phyloP scores from a whole-genome alignment of 2,113 vertebrate genomes.

The Cairina moschata region DNA sequence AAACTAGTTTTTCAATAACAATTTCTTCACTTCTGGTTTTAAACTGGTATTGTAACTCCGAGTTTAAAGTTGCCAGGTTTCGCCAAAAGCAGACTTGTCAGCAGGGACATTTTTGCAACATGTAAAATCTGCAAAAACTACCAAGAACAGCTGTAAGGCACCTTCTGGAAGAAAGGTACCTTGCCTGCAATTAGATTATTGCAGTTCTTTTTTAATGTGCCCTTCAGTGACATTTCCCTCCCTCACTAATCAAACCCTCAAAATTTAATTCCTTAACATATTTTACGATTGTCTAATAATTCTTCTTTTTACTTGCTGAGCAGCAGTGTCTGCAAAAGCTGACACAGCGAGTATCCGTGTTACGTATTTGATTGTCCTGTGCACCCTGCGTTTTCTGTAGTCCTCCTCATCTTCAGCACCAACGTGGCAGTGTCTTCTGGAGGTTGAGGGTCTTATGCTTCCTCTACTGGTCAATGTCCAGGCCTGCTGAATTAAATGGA shows the following conservation, averaged over 20 bases:
- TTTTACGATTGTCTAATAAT: not conserved
- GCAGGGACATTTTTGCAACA: not conserved
- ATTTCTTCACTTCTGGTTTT: not conserved
- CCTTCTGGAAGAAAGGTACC: not conserved
- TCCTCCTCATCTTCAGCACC: not conserved
- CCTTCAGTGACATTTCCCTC: not conserved
- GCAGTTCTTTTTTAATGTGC: constrained; percentile 22
- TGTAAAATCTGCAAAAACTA: not conserved
- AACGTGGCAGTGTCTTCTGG: not conserved
- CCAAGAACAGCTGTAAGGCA: not conserved
- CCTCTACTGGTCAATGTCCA: not conserved
- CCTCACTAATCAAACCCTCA: not conserved
- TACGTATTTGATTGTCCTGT: accelerated
- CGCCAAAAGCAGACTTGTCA: not conserved
- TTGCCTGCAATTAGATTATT: not conserved
- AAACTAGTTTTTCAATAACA: not conserved
- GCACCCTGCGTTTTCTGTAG: not conserved
- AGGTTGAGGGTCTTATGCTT: not conserved
- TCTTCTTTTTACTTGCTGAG: not conserved
- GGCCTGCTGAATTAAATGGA: not conserved
- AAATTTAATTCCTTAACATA: constrained; percentile 5
- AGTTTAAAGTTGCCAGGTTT: constrained; percentile 4
- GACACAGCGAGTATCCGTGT: not conserved
- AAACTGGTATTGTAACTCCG: not conserved
- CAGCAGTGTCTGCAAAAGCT: not conserved